Base-by-base conservation (phyloP, 2,888 invertebrate genomes). In the Dasypogon diadema region DNA sequence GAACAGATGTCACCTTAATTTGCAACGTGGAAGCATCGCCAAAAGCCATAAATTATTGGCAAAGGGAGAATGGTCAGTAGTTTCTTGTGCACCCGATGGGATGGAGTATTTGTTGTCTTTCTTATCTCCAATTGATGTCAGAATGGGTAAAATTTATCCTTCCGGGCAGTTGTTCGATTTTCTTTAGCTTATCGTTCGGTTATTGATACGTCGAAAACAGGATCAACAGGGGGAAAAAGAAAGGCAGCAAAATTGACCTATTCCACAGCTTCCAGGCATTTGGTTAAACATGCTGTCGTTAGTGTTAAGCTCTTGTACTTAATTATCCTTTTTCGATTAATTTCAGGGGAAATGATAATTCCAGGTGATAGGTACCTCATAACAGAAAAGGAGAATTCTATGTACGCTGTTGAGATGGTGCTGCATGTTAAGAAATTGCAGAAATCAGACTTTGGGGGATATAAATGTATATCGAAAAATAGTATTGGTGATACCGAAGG, bases 41-140 rank as follows among this genome's bases (percentile, higher is more conserved):
- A 42, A 95, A 95, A 87, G 94, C 96, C 84, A 96, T 96, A 89
- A 96, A 96, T 90, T 96, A 95, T 87, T 96, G 96, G 96, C 95
- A 94, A 78, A 91, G 94, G 84, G 95, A 94, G 85, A 93, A 92
- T 83, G 95, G 95, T 95, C 87, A 90, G 90, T 85, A 77, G 26
- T n/a, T 46, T 24, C 24, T 30, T 5, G 5, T 48, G 1, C 21
- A 54, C 21, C 6, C 8, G 5, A n/a, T 22, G 54, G 16, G 54
- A 12, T 10, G 65, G 48, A n/a, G 24, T 54, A 48, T 54, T 70
- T 70, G 70, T 70, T 70, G 70, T 70, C 70, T 54, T 70, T 54
- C 70, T 70, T 70, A 51, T 70, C 70, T 70, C 14, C 54, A 26
- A 70, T 54, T 54, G 34, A 30, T 70, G 54, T 34, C 34, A 16